Percentiles rank a stretch among this genome's conserved stretches.
Evolutionary conservation across 2,113 vertebrate genomes (phyloP).

Genomic region (Tetrao urogallus): DNA sequence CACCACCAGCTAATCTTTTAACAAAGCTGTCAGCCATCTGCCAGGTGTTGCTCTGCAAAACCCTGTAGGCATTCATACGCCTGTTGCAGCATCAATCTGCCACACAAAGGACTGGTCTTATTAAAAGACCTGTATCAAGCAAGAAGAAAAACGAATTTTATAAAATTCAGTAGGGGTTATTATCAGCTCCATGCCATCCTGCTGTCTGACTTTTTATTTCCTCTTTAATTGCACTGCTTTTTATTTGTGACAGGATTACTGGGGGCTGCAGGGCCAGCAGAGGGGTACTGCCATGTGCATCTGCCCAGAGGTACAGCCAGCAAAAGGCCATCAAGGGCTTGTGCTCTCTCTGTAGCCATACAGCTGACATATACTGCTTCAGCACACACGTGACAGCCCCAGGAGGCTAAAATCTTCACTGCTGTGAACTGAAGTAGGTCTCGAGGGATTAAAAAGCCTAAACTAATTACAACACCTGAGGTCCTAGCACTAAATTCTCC

Average conservation of each 20-base stretch:
- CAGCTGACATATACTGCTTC: not conserved
- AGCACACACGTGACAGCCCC: not conserved
- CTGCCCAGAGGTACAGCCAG: not conserved
- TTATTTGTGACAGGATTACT: not conserved
- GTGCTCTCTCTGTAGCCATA: not conserved
- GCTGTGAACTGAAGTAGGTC: not conserved
- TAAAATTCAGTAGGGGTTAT: not conserved
- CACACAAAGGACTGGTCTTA: not conserved
- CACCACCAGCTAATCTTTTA: not conserved
- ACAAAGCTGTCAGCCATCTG: slow-evolving; percentile 45
- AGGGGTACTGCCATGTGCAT: not conserved
- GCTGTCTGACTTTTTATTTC: not conserved
- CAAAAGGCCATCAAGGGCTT: not conserved
- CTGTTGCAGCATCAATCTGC: not conserved
- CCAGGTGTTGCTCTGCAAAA: slow-evolving; percentile 14
- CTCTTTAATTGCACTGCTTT: not conserved
- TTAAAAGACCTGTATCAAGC: not conserved
- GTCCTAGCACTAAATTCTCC: not conserved
- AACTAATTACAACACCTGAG: slow-evolving; percentile 27
- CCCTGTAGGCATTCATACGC: not conserved
- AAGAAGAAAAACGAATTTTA: not conserved
- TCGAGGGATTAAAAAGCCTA: not conserved
- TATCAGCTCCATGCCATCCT: not conserved
- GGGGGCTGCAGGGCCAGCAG: not conserved
- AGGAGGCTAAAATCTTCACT: not conserved